These are phyloP conservation scores for Pachyrhynchus sulphureomaculatus DNA, from an alignment of 1,140 invertebrate genomes.

Conservation along the genomic window DNA sequence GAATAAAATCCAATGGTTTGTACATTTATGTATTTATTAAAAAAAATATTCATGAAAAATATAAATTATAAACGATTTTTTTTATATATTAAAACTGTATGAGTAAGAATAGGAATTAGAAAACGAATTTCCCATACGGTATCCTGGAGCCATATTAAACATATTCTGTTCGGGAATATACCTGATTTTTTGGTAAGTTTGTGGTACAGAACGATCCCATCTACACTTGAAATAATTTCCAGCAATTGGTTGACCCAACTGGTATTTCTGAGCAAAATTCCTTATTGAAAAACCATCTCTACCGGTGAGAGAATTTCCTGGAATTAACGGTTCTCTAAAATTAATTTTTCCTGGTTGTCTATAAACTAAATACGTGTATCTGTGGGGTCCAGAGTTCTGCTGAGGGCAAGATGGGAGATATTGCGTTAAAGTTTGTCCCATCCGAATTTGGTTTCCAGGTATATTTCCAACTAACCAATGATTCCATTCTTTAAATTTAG, in stretches of 20 bases:
- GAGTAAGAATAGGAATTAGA: constrained; percentile 26
- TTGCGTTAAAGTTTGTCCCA: constrained; percentile 67
- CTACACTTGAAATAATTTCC: constrained; percentile 73
- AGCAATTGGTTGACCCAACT: constrained; percentile 79
- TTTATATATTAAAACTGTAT: constrained; percentile 19
- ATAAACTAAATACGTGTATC: constrained; percentile 85
- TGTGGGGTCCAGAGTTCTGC: constrained; percentile 76
- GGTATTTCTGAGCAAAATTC: constrained; percentile 83
- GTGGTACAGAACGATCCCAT: constrained; percentile 19
- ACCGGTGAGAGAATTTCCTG: constrained; percentile 60
- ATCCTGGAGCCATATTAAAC: neutral
- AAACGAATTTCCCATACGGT: neutral
- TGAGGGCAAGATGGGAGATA: constrained; percentile 87
- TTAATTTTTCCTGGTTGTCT: constrained; percentile 72
- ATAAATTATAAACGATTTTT: no score
- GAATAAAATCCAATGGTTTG: no score
- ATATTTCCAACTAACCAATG: constrained; percentile 93
- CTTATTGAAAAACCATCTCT: constrained; percentile 77
- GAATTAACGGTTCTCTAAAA: constrained; percentile 65
- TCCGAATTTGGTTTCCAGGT: constrained; percentile 67
- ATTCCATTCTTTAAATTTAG: constrained; percentile 80
- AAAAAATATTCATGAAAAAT: no score
- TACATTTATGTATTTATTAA: no score
- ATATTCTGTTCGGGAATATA: constrained; percentile 6
- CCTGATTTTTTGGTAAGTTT: constrained; percentile 12